Conservation (phyloP, 1,140 invertebrate species). For the Cataglyphis hispanica region DNA sequence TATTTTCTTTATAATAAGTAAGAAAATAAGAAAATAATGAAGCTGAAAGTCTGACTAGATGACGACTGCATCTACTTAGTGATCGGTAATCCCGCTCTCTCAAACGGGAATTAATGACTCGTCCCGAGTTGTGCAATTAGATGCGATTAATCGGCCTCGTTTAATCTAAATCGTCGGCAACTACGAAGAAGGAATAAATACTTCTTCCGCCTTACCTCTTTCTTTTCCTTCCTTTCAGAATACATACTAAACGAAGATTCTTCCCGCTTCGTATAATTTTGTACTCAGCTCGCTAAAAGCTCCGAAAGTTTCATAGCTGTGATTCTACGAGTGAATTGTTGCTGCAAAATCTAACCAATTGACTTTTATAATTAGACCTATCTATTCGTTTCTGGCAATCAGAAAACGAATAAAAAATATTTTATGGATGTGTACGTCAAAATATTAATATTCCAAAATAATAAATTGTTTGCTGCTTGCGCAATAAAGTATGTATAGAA, state of each 20-base stretch:
- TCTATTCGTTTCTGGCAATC: not conserved
- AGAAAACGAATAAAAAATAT: not conserved
- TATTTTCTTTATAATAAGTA: not conserved
- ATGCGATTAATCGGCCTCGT: conserved; percentile 65
- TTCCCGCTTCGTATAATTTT: conserved; percentile 38
- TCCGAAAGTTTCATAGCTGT: conserved; percentile 15
- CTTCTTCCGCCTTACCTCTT: not conserved
- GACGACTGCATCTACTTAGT: conserved; percentile 62
- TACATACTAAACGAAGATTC: conserved; percentile 37
- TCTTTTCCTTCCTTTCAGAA: conserved; percentile 4
- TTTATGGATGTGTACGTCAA: not conserved
- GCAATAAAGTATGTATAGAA: not conserved
- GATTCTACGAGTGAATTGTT: conserved; percentile 25
- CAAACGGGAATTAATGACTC: conserved; percentile 74
- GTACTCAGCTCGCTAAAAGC: conserved; percentile 33
- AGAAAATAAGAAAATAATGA: conserved; percentile 8
- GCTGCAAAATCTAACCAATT: conserved; percentile 16
- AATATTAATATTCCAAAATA: not conserved
- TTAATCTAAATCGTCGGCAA: conserved; percentile 57
- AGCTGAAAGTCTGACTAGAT: conserved; percentile 1
- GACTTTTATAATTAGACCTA: not conserved
- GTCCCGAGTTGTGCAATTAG: conserved; percentile 71
- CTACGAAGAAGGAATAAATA: conserved; percentile 27
- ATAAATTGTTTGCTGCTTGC: not conserved
- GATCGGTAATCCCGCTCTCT: conserved; percentile 67